phyloP scores from a whole-genome alignment of 2,888 invertebrate genomes.

The Caenorhabditis sp. region DNA sequence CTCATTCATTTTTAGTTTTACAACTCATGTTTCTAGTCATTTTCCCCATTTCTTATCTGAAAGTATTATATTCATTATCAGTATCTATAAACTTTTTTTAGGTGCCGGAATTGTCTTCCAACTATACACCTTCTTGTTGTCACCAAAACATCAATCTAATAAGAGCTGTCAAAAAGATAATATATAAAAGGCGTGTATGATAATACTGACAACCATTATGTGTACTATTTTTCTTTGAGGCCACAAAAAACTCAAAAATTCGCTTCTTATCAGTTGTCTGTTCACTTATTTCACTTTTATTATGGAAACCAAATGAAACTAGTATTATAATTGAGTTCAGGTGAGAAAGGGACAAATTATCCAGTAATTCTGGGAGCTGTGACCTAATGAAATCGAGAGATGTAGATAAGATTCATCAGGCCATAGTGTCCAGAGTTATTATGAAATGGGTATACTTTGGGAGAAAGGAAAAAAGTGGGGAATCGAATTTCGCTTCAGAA shows the following conservation, averaged over 20 bases:
- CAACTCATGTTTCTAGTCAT: too few species aligned
- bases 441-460: not conserved
- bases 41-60: not conserved
- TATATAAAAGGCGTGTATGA: not conserved
- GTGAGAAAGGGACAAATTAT: not conserved
- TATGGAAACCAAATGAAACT: not conserved
- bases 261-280: not conserved
- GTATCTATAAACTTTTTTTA: not conserved
- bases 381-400: not conserved
- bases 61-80: not conserved
- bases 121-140: not conserved
- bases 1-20: too few species aligned
- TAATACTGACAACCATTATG: not conserved
- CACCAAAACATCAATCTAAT: constrained; percentile 1
- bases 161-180: not conserved
- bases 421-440: not conserved
- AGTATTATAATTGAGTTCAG: not conserved
- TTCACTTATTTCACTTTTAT: not conserved
- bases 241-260: not conserved
- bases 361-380: not conserved
- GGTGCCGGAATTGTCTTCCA: not conserved
- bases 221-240: not conserved
- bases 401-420: not conserved
- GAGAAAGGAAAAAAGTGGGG: not conserved
- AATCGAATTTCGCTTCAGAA: too few species aligned